These are phyloP conservation scores for Hymenochirus boettgeri DNA, from an alignment of 2,113 vertebrate species.

Conservation along the genomic window DNA sequence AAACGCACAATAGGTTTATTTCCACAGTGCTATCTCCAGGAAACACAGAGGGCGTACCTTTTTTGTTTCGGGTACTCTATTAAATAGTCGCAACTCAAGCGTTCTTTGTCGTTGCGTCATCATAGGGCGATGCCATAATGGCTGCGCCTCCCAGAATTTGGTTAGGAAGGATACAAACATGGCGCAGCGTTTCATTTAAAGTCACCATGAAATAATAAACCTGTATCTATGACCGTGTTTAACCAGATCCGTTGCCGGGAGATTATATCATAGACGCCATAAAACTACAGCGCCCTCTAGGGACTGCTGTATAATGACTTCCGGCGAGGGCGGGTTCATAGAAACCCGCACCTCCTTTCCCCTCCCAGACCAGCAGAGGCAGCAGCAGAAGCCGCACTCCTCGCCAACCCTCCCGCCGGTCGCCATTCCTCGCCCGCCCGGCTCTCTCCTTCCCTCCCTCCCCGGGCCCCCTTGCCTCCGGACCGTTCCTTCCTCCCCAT, in stretches of 20 bases:
- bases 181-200: too few species aligned
- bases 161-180: too few species aligned
- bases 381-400: constrained; percentile 64
- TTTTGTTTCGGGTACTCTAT: too few species aligned
- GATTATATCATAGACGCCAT: background rate
- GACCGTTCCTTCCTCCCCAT: constrained; percentile 53
- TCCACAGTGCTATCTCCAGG: background rate
- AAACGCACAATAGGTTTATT: too few species aligned
- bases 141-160: too few species aligned
- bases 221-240: background rate
- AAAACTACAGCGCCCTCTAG: background rate
- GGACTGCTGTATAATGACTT: constrained; percentile 43
- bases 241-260: too few species aligned
- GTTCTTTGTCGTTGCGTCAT: too few species aligned
- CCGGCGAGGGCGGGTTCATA: constrained; percentile 66
- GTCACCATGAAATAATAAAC: background rate
- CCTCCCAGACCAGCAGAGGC: constrained; percentile 69
- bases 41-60: too few species aligned
- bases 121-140: too few species aligned
- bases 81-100: too few species aligned
- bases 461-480: constrained; percentile 44
- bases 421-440: constrained; percentile 50
- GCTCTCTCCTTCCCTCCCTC: constrained; percentile 50
- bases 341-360: constrained; percentile 61
- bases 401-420: constrained; percentile 55